Conservation (phyloP, 2,797 vertebrate species). For the Betta splendens region DNA sequence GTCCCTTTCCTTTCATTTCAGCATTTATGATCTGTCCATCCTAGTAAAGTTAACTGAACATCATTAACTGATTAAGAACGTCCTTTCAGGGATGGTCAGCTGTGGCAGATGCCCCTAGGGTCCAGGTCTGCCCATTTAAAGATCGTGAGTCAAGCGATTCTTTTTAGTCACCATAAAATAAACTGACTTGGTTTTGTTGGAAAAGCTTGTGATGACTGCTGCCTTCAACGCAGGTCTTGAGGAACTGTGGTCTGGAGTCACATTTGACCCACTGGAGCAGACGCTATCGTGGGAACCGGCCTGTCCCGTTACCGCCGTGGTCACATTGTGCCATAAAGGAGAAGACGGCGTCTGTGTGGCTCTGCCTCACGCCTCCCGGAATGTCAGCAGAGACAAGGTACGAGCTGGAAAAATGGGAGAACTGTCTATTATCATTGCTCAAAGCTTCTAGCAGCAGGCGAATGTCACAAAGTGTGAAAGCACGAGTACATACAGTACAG, state of each 20-base stretch:
- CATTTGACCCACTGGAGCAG: conserved; percentile 69
- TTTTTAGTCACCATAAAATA: not conserved
- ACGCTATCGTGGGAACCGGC: conserved; percentile 72
- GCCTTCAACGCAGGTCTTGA: conserved; percentile 59
- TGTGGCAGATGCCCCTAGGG: conserved; percentile 84
- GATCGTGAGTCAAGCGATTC: conserved; percentile 78
- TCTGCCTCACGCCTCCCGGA: conserved; percentile 61
- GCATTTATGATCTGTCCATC: not conserved
- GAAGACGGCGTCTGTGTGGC: conserved; percentile 55
- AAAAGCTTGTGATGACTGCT: not conserved
- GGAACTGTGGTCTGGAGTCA: conserved; percentile 79
- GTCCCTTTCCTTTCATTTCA: not conserved
- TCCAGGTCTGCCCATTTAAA: conserved; percentile 89
- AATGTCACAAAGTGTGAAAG: not conserved
- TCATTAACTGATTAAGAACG: not conserved
- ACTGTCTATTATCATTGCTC: not conserved
- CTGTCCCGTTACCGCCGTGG: conserved; percentile 63
- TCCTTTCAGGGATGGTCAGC: conserved; percentile 86
- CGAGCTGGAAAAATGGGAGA: not conserved
- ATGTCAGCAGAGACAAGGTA: conserved; percentile 69
- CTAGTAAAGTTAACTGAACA: not conserved
- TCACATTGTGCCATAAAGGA: conserved; percentile 65
- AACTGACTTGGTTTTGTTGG: not conserved
- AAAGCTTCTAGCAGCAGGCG: not conserved
- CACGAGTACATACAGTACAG: no score